Conservation (phyloP, 2,888 invertebrate genomes). For the Strigamia transsilvanica region DNA sequence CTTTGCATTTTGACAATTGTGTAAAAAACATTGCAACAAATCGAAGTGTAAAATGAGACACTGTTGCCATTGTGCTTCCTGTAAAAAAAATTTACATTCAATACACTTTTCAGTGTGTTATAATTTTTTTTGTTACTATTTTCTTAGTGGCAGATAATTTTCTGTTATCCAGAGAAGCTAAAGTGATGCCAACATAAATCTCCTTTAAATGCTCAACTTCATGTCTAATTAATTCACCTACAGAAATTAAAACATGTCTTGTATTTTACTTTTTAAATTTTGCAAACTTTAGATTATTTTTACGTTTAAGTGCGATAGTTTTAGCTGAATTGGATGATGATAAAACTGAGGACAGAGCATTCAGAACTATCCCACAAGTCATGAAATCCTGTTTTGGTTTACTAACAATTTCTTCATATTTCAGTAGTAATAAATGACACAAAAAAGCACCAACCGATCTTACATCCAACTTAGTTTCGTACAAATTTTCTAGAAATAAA, state of each 20-base stretch:
- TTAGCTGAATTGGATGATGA: slow-evolving; percentile 11
- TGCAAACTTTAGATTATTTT: not conserved
- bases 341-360: not conserved
- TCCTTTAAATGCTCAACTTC: not conserved
- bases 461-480: not conserved
- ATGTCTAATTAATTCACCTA: not conserved
- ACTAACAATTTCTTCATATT: not conserved
- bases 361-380: not conserved
- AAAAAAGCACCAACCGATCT: not conserved
- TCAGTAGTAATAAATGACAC: slow-evolving; percentile 1
- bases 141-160: not conserved
- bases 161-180: slow-evolving; percentile 1
- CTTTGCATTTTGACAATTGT: slow-evolving; percentile 8
- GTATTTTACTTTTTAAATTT: not conserved
- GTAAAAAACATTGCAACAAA: slow-evolving; percentile 4
- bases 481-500: not conserved
- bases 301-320: not conserved
- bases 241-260: not conserved
- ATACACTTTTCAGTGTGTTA: not conserved
- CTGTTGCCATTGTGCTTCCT: slow-evolving; percentile 6
- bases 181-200: not conserved
- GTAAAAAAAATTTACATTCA: not conserved
- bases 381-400: slow-evolving; percentile 15
- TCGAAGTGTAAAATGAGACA: not conserved
- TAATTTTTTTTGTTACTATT: not conserved